These are phyloP conservation scores for Pomacea canaliculata DNA, from an alignment of 2,888 invertebrate species.

Conservation along the genomic window DNA sequence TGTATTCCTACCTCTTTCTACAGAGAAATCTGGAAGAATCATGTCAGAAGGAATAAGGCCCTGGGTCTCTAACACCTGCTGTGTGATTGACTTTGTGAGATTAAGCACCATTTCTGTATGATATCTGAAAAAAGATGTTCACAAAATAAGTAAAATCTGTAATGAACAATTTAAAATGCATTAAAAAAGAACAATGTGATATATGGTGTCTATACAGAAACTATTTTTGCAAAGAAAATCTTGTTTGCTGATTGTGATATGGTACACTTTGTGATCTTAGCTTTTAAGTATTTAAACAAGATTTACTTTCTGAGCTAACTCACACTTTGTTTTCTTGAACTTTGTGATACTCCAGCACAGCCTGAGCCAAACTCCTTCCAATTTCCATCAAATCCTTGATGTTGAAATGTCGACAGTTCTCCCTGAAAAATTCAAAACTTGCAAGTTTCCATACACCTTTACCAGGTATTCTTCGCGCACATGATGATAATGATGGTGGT, in stretches of 20 bases:
- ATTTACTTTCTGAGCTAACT: slow-evolving; percentile 31
- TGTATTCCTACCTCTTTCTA: slow-evolving; percentile 2
- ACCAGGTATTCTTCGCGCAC: no score
- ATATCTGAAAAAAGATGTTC: slow-evolving; percentile 41
- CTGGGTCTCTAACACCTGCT: slow-evolving; percentile 59
- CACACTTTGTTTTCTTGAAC: slow-evolving; percentile 61
- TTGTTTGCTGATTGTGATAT: no score
- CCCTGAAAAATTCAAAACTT: slow-evolving; percentile 41
- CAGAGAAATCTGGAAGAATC: slow-evolving; percentile 44
- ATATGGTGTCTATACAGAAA: no score
- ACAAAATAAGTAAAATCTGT: background rate
- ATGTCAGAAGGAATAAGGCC: slow-evolving; percentile 39
- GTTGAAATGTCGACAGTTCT: slow-evolving; percentile 64
- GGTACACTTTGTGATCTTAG: no score
- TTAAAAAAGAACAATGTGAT: no score
- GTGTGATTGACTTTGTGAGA: slow-evolving; percentile 60
- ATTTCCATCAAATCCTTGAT: slow-evolving; percentile 64
- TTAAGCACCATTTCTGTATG: slow-evolving; percentile 59
- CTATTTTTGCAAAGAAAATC: no score
- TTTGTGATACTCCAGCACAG: slow-evolving; percentile 58
- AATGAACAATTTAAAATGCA: no score
- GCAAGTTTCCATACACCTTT: no score
- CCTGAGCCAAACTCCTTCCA: slow-evolving; percentile 61
- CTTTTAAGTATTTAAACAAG: no score
- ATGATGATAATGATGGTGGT: no score